A percentile compares a stretch with the other conserved stretches of the same genome.
Evolutionary conservation across 37 sponge, comb jelly and placozoan species (phyloP).

Genomic region (Agelas oroides): DNA sequence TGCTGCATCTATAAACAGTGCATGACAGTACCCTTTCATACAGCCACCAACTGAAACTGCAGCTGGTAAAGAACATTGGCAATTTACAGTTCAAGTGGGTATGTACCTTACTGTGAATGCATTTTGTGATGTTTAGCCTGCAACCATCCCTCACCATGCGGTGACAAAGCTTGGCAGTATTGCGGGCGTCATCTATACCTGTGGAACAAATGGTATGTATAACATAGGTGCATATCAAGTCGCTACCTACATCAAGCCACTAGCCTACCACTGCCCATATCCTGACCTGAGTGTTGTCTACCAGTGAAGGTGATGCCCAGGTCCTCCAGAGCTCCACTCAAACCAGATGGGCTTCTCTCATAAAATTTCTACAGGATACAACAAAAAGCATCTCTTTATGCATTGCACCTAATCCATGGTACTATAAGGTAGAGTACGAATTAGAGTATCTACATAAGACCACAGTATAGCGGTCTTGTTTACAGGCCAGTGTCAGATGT

Average conservation of each 20-base stretch:
- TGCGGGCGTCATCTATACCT: conserved; percentile 92
- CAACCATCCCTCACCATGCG: conserved; percentile 81
- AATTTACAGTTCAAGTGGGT: not conserved
- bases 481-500: too few relatives aligned
- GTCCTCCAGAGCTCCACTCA: conserved; percentile 77
- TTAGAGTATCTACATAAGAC: too few relatives aligned
- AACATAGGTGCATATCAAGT: not conserved
- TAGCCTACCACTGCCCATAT: too few relatives aligned
- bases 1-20: too few relatives aligned
- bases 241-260: too few relatives aligned
- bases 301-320: conserved; percentile 80
- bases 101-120: not conserved
- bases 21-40: too few relatives aligned
- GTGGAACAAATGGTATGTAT: not conserved
- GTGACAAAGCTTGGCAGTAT: conserved; percentile 83
- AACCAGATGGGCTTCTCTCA: conserved; percentile 68
- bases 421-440: too few relatives aligned
- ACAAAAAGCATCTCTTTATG: too few relatives aligned
- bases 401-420: too few relatives aligned
- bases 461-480: too few relatives aligned
- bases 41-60: not conserved
- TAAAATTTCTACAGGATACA: conserved; percentile 70
- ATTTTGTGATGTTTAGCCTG: conserved; percentile 64
- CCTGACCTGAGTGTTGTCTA: conserved; percentile 89
- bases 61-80: not conserved